Evolutionary conservation across 2,113 vertebrate genomes (phyloP).

Genomic region (Plecotus auritus): DNA sequence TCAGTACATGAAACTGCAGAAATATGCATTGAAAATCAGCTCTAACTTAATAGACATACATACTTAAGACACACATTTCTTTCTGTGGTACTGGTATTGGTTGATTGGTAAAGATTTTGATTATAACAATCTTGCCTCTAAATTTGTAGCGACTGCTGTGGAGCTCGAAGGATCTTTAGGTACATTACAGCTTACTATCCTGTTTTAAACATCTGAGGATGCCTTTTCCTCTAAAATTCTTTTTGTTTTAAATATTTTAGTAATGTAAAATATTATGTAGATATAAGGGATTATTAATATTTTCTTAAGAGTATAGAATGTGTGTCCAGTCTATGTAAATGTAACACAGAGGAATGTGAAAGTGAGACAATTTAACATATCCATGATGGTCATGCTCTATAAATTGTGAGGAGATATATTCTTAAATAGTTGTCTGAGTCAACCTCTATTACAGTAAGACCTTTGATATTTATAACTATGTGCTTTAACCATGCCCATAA

Average conservation of each 20-base stretch:
- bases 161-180: background rate
- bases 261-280: background rate
- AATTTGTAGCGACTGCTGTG: background rate
- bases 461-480: conserved; percentile 17
- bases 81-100: too few species aligned
- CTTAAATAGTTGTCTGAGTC: background rate
- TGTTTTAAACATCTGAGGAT: background rate
- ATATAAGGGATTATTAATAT: background rate
- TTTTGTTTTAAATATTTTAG: conserved; percentile 10
- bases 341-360: background rate
- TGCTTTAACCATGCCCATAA: background rate
- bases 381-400: background rate
- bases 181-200: background rate
- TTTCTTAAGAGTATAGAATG: background rate
- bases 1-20: background rate
- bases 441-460: background rate
- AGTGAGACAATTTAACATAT: background rate
- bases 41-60: background rate
- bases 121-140: background rate
- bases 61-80: background rate
- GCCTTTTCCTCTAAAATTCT: background rate
- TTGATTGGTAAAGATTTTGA: background rate
- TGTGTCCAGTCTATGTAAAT: background rate
- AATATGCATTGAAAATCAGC: background rate
- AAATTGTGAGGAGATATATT: background rate